These are phyloP conservation scores for Thunnus albacares DNA, from an alignment of 2,797 vertebrate species.

Conservation along the genomic window DNA sequence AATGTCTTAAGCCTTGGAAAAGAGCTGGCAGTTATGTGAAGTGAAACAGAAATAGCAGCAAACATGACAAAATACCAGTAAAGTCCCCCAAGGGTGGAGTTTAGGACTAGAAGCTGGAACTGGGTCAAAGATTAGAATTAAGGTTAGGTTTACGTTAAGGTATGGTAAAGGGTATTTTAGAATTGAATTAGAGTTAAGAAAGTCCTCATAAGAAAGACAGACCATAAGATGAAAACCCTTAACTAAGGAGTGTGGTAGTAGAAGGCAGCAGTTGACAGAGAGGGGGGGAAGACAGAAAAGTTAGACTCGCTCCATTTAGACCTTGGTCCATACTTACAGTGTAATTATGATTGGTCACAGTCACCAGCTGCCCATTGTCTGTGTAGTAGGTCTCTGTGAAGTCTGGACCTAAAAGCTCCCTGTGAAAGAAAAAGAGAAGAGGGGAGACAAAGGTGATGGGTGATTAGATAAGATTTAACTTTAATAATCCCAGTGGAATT, in stretches of 20 bases:
- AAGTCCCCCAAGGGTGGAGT: background rate
- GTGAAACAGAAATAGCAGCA: too few relatives aligned
- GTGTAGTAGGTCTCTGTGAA: conserved; percentile 86
- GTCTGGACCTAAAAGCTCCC: conserved; percentile 83
- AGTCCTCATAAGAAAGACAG: background rate
- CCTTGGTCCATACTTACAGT: conserved; percentile 65
- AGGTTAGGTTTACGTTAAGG: background rate
- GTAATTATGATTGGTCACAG: conserved; percentile 73
- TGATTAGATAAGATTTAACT: conserved; percentile 23
- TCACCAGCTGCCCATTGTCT: conserved; percentile 80
- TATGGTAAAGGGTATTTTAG: background rate
- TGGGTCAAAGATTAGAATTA: too few relatives aligned
- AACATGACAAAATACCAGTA: background rate
- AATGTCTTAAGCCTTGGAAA: background rate
- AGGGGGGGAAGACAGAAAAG: background rate
- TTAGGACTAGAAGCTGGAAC: background rate
- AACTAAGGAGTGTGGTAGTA: background rate
- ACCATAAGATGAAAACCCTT: background rate
- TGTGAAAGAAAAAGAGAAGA: conserved; percentile 58
- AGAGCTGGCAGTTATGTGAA: background rate
- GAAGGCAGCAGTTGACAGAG: background rate
- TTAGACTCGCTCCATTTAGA: too few relatives aligned
- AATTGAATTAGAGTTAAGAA: background rate
- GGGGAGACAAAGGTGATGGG: background rate
- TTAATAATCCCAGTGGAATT: conserved; percentile 11